Percentiles rank a stretch among this genome's conserved stretches.
Conservation (phyloP, 2,888 invertebrate genomes). For the Nemotelus pantherinus region DNA sequence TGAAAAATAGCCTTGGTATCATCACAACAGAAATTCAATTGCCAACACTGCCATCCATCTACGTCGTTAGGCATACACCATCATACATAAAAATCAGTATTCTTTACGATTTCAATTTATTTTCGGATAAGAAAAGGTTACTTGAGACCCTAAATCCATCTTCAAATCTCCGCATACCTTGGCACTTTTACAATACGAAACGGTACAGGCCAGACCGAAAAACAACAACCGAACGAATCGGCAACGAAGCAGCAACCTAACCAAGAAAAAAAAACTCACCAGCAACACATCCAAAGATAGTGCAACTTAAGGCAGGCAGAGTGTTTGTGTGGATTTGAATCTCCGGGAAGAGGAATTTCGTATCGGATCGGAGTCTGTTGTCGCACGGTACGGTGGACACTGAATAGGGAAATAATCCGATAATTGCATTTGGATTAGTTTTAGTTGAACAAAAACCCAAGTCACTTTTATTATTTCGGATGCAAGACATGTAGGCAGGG, state of each 20-base stretch:
- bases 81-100: slow-evolving; percentile 1
- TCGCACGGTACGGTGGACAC: too few species aligned
- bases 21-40: too few species aligned
- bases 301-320: neutral
- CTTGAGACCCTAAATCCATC: slow-evolving; percentile 16
- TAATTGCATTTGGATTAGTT: slow-evolving; percentile 42
- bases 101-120: slow-evolving; percentile 5
- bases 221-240: neutral
- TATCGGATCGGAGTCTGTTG: too few species aligned
- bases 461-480: slow-evolving; percentile 27
- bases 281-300: neutral
- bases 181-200: neutral
- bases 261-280: neutral
- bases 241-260: neutral
- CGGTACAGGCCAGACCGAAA: neutral
- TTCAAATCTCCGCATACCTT: slow-evolving; percentile 4
- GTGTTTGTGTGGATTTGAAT: too few species aligned
- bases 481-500: neutral
- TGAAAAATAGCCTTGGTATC: too few species aligned
- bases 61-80: neutral
- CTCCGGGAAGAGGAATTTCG: too few species aligned
- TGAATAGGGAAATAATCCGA: slow-evolving; percentile 35
- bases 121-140: slow-evolving; percentile 27
- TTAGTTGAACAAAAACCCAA: slow-evolving; percentile 34
- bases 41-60: too few species aligned